Evolutionary conservation across 2,113 vertebrate species (phyloP).

Genomic region (Orycteropus afer): DNA sequence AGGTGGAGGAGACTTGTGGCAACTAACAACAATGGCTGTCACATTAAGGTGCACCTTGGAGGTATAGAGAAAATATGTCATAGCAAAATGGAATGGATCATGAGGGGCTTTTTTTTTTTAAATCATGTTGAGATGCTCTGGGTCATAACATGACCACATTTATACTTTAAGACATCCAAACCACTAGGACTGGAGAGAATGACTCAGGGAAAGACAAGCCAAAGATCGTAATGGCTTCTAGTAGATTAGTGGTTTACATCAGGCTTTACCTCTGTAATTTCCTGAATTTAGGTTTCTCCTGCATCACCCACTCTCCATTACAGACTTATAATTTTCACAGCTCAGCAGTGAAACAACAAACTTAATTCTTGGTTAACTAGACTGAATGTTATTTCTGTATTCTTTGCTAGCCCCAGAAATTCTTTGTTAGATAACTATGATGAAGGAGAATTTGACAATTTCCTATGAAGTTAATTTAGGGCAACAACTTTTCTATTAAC

Average conservation of each 20-base stretch:
- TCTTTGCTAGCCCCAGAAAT: neutral
- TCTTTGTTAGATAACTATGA: neutral
- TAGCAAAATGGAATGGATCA: neutral
- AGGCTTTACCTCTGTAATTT: neutral
- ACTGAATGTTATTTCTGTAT: neutral
- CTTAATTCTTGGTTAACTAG: neutral
- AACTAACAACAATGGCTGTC: too few species aligned
- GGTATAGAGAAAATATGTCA: neutral
- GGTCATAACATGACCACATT: neutral
- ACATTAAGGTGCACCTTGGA: neutral
- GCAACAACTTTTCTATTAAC: neutral
- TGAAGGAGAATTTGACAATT: neutral
- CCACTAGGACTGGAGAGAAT: neutral
- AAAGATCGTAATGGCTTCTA: neutral
- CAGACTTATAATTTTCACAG: neutral
- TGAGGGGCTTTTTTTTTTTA: neutral
- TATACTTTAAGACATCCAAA: neutral
- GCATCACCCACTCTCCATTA: neutral
- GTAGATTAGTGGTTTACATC: neutral
- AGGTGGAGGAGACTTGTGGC: too few species aligned
- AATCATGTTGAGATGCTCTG: neutral
- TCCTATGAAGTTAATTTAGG: neutral
- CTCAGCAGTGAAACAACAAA: neutral
- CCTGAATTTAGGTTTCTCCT: neutral
- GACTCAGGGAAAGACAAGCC: neutral